phyloP scores from a whole-genome alignment of 1,140 invertebrate species.

The Pogonomyrmex californicus region DNA sequence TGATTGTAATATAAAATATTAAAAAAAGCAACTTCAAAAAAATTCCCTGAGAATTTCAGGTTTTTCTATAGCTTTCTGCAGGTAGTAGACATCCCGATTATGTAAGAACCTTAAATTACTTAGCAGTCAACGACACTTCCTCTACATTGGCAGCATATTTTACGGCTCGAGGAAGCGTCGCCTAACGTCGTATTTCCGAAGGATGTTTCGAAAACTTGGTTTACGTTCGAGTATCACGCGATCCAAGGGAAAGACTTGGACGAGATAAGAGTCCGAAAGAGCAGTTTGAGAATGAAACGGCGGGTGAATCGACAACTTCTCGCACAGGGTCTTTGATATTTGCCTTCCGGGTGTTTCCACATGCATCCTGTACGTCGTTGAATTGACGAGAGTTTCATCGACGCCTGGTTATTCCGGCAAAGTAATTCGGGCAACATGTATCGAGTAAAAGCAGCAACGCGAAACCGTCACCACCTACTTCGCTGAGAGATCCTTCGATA shows the following conservation, averaged over 20 bases:
- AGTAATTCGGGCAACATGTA: constrained; percentile 34
- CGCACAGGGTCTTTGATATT: constrained; percentile 49
- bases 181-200: neutral
- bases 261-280: neutral
- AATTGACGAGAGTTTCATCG: constrained; percentile 33
- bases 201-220: neutral
- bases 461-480: neutral
- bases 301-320: constrained; percentile 26
- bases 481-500: constrained; percentile 34
- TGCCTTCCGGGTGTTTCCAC: neutral
- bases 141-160: neutral
- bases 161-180: neutral
- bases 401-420: constrained; percentile 16
- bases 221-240: constrained; percentile 1
- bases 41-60: too few species aligned
- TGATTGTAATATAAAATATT: too few species aligned
- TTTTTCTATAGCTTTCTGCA: too few species aligned
- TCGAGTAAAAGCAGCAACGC: constrained; percentile 4
- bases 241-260: neutral
- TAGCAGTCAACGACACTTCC: neutral
- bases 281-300: neutral
- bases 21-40: too few species aligned
- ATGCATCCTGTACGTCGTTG: constrained; percentile 20
- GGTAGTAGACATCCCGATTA: too few species aligned
- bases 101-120: neutral